A percentile compares a stretch with the other conserved stretches of the same genome.
These are phyloP conservation scores for Catharus bicknelli DNA, from an alignment of 2,113 vertebrate genomes.

Conservation along the genomic window DNA sequence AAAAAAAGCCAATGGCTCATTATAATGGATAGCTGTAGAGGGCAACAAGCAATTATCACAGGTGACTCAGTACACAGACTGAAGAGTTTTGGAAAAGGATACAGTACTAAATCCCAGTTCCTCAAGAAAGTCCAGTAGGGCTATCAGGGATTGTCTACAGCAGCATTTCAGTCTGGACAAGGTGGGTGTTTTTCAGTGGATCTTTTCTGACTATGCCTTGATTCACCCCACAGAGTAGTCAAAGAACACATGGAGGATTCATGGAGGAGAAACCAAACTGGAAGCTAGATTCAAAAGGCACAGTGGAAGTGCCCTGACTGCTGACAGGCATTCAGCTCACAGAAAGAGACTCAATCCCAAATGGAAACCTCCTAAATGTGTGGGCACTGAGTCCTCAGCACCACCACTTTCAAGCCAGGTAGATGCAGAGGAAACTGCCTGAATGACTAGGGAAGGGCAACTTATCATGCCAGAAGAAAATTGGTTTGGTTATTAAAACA, in stretches of 20 bases:
- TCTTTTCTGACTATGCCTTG: rapidly evolving
- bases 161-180: background rate
- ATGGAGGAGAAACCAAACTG: background rate
- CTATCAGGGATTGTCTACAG: background rate
- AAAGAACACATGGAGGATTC: background rate
- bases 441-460: background rate
- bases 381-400: background rate
- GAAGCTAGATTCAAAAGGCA: background rate
- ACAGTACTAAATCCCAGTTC: background rate
- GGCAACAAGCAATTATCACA: rapidly evolving
- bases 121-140: background rate
- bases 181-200: background rate
- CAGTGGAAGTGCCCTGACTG: background rate
- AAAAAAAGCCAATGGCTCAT: background rate
- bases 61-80: background rate
- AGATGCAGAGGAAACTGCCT: background rate
- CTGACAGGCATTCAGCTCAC: background rate
- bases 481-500: background rate
- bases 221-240: background rate
- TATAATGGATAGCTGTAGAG: background rate
- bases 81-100: background rate
- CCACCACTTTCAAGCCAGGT: background rate
- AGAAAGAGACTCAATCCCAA: background rate
- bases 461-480: background rate
- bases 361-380: background rate